Evolutionary conservation across 2,888 invertebrate genomes (phyloP).

Genomic region (Branchipolynoe longqiensis): DNA sequence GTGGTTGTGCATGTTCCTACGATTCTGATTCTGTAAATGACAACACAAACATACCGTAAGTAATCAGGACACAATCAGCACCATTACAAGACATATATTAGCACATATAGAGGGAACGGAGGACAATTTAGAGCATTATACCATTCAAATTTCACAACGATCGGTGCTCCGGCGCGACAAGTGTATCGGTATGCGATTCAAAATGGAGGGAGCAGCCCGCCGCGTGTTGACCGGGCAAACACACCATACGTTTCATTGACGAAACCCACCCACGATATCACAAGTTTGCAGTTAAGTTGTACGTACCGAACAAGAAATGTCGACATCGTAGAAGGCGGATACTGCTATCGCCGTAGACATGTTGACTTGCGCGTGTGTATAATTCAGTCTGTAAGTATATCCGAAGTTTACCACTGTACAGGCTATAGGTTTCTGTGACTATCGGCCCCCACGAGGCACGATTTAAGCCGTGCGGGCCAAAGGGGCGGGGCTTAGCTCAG

Average conservation of each 20-base stretch:
- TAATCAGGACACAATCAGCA: not conserved
- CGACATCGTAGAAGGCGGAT: conserved; percentile 58
- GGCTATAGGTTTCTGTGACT: conserved; percentile 3
- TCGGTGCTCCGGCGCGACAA: not conserved
- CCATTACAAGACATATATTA: too few species aligned
- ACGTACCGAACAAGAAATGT: conserved; percentile 31
- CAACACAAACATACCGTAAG: not conserved
- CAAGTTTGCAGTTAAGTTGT: too few species aligned
- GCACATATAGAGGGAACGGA: not conserved
- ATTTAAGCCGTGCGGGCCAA: not conserved
- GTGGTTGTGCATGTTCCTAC: conserved; percentile 24
- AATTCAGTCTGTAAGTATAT: not conserved
- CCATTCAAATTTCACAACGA: not conserved
- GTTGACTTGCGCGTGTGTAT: conserved; percentile 4
- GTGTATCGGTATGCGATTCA: conserved; percentile 53
- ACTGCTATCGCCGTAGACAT: conserved; percentile 55
- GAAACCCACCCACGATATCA: too few species aligned
- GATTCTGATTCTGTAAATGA: conserved; percentile 42
- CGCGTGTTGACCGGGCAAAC: not conserved
- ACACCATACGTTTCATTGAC: too few species aligned
- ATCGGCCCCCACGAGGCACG: not conserved
- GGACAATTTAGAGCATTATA: not conserved
- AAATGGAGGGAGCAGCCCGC: conserved; percentile 37
- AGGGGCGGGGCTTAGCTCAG: conserved; percentile 42
- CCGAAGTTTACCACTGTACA: not conserved